Conservation (phyloP, 2,888 invertebrate species). For the Spialia ferax region DNA sequence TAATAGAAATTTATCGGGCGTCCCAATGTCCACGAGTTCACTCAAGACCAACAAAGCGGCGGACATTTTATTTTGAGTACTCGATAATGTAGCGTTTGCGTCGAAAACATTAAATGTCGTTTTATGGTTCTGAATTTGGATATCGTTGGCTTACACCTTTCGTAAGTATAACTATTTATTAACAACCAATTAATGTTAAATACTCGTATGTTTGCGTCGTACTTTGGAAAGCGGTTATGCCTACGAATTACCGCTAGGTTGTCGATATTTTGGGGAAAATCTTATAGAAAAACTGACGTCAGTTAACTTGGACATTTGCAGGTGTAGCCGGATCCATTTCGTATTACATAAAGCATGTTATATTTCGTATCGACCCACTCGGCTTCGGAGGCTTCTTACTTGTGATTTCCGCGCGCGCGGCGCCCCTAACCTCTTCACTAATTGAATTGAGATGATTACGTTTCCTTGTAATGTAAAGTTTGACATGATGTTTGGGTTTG, state of each 20-base stretch:
- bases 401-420: slow-evolving; percentile 83
- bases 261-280: slow-evolving; percentile 77
- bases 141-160: slow-evolving; percentile 85
- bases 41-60: slow-evolving; percentile 87
- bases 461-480: slow-evolving; percentile 52
- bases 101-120: slow-evolving; percentile 85
- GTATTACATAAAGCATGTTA: slow-evolving; percentile 61
- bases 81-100: slow-evolving; percentile 87
- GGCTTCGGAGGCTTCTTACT: slow-evolving; percentile 77
- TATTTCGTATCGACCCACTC: slow-evolving; percentile 78
- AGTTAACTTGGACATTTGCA: slow-evolving; percentile 71
- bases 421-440: slow-evolving; percentile 84
- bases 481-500: slow-evolving; percentile 40
- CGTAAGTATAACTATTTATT: slow-evolving; percentile 75
- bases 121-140: slow-evolving; percentile 83
- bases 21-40: slow-evolving; percentile 86
- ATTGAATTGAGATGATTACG: slow-evolving; percentile 77
- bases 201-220: slow-evolving; percentile 58
- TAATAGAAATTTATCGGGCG: slow-evolving; percentile 79
- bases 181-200: slow-evolving; percentile 60
- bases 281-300: slow-evolving; percentile 80
- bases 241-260: slow-evolving; percentile 72
- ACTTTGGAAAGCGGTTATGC: slow-evolving; percentile 67
- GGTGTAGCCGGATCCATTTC: slow-evolving; percentile 57
- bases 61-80: slow-evolving; percentile 87